phyloP scores from a whole-genome alignment of 2,113 vertebrate species.

The Alligator sinensis region DNA sequence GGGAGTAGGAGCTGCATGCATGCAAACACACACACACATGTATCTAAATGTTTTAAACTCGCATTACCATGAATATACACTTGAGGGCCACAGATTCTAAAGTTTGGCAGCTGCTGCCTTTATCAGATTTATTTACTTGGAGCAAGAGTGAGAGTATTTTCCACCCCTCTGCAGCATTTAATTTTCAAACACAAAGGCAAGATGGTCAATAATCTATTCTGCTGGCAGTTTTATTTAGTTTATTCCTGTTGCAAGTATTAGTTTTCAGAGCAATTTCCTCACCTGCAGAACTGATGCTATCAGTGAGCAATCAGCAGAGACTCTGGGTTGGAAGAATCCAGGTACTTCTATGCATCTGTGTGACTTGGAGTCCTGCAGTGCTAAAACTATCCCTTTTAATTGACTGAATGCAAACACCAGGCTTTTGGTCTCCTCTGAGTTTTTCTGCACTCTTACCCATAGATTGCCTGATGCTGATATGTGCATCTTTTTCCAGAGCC shows the following conservation, averaged over 20 bases:
- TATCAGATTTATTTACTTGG: background rate
- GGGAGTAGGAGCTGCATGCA: background rate
- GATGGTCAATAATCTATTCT: slow-evolving; percentile 27
- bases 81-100: slow-evolving; percentile 11
- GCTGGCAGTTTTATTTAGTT: slow-evolving; percentile 13
- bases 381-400: background rate
- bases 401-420: background rate
- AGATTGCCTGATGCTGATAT: background rate
- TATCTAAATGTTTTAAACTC: background rate
- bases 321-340: background rate
- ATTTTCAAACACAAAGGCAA: slow-evolving; percentile 15
- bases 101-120: background rate
- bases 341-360: background rate
- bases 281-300: background rate
- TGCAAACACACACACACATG: accelerated
- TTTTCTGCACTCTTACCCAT: background rate
- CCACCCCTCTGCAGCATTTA: background rate
- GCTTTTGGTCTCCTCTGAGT: background rate
- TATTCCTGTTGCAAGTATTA: background rate
- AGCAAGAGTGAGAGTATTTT: background rate
- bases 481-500: background rate
- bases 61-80: background rate
- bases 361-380: background rate
- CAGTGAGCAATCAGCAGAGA: background rate
- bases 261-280: slow-evolving; percentile 22